Percentiles rank a stretch among this genome's conserved stretches.
phyloP scores from a whole-genome alignment of 2,888 invertebrate genomes.

The Bombylius major region DNA sequence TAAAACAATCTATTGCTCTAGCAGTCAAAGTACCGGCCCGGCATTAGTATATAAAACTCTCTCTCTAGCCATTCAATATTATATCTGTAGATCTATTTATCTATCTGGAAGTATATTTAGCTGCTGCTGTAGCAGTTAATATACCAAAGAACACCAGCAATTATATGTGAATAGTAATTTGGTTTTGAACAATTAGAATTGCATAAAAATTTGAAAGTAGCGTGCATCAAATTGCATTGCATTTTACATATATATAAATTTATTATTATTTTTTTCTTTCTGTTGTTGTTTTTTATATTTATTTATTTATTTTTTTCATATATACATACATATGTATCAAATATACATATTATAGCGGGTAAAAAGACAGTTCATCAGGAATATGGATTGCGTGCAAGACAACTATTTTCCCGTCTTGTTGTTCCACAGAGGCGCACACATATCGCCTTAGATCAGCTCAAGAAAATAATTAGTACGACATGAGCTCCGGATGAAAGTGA shows the following conservation, averaged over 20 bases:
- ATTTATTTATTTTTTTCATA: too few relatives aligned
- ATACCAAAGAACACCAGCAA: conserved; percentile 1
- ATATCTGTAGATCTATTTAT: too few relatives aligned
- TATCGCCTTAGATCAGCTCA: conserved; percentile 2
- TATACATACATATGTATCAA: not conserved
- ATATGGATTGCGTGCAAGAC: conserved; percentile 8
- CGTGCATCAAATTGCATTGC: conserved; percentile 9
- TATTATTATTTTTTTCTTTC: too few relatives aligned
- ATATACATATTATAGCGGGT: not conserved
- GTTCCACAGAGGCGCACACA: conserved; percentile 2
- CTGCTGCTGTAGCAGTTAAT: too few relatives aligned
- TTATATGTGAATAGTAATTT: conserved; percentile 12
- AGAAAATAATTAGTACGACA: conserved; percentile 12
- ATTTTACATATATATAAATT: too few relatives aligned
- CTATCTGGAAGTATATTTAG: too few relatives aligned
- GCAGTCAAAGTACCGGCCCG: too few relatives aligned
- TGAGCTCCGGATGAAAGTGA: conserved; percentile 11
- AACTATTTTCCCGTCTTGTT: conserved; percentile 10
- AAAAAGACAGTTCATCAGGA: not conserved
- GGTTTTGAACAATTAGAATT: conserved; percentile 13
- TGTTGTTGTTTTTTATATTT: not conserved
- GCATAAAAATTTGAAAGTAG: conserved; percentile 12
- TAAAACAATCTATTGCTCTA: too few relatives aligned
- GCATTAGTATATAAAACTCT: too few relatives aligned
- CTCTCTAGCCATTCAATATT: too few relatives aligned